Conservation (phyloP, 2,888 invertebrate species). For the Antitype chi region DNA sequence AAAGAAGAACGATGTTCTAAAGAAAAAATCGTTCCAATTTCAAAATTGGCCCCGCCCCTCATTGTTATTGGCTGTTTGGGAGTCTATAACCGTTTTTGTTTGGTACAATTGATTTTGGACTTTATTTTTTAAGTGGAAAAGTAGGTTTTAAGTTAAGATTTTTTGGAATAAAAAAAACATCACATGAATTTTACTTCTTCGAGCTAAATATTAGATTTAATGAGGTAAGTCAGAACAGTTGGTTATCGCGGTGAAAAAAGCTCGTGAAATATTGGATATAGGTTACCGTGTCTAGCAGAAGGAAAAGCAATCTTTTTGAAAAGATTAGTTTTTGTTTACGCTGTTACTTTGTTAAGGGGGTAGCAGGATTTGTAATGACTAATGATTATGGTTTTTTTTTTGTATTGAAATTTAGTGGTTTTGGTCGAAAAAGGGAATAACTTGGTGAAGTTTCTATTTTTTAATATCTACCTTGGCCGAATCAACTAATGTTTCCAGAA, state of each 20-base stretch:
- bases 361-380: not conserved
- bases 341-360: slow-evolving; percentile 2
- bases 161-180: slow-evolving; percentile 58
- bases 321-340: slow-evolving; percentile 12
- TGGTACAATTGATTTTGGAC: slow-evolving; percentile 27
- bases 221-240: slow-evolving; percentile 60
- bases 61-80: slow-evolving; percentile 83
- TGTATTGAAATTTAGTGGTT: not conserved
- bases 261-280: slow-evolving; percentile 54
- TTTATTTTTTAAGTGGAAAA: slow-evolving; percentile 1
- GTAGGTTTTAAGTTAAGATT: slow-evolving; percentile 37
- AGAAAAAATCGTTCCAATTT: slow-evolving; percentile 87
- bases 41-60: slow-evolving; percentile 87
- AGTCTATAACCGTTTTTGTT: slow-evolving; percentile 68
- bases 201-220: slow-evolving; percentile 71
- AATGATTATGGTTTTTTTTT: not conserved
- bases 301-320: slow-evolving; percentile 15
- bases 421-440: not conserved
- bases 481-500: too few relatives aligned
- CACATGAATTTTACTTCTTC: slow-evolving; percentile 77
- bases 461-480: too few relatives aligned
- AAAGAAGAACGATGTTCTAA: slow-evolving; percentile 79
- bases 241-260: slow-evolving; percentile 59
- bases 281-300: slow-evolving; percentile 33
- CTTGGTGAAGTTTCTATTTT: too few relatives aligned